Conservation (phyloP, 2,888 invertebrate species). For the Sinhomidia bicolor region DNA sequence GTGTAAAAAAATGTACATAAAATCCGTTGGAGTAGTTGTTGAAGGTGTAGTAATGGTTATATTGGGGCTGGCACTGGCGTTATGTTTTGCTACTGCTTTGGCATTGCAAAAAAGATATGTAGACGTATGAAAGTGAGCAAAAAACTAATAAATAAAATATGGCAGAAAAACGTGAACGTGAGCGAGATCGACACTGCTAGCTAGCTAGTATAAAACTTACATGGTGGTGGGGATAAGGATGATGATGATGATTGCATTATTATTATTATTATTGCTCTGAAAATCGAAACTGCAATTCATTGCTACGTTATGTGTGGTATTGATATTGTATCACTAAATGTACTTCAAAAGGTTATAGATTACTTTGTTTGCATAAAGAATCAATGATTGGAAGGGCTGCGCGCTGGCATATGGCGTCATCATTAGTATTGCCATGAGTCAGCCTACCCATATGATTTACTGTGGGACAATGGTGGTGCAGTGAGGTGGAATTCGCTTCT, state of each 20-base stretch:
- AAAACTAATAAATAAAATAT: neutral
- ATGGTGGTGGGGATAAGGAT: too few species aligned
- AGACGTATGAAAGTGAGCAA: too few species aligned
- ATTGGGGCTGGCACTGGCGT: slow-evolving; percentile 1
- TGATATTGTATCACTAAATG: too few species aligned
- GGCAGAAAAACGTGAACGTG: neutral
- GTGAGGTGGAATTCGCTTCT: neutral
- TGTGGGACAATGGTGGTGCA: neutral
- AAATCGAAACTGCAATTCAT: neutral
- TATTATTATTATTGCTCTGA: neutral
- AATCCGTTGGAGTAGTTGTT: neutral
- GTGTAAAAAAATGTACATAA: neutral
- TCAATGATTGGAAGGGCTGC: neutral
- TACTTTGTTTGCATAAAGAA: neutral
- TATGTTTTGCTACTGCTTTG: neutral
- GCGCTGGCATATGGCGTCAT: neutral
- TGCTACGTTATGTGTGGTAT: neutral
- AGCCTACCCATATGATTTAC: neutral
- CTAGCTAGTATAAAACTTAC: too few species aligned
- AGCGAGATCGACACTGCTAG: neutral
- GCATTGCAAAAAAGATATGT: neutral
- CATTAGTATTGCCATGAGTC: neutral
- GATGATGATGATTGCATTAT: too few species aligned
- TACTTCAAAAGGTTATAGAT: neutral
- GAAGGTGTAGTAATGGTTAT: slow-evolving; percentile 1